Evolutionary conservation across 2,797 vertebrate species (phyloP), one percentile per base, ranked within the genome.

Genomic region (Etheostoma nigrum): DNA sequence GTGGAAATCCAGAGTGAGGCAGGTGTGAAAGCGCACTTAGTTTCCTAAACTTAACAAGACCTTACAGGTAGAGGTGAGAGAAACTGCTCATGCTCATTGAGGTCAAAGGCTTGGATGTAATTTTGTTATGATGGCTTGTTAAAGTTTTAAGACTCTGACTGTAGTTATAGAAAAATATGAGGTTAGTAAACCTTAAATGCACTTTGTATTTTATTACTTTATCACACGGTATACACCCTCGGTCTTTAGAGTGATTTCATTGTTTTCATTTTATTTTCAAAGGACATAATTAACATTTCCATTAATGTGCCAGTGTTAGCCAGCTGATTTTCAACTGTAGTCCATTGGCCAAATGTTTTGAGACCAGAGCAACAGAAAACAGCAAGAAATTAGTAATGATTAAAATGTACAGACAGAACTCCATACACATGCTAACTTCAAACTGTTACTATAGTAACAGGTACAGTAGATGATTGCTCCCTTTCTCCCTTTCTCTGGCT

Each of bases 361-460:
- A 33, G 33, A 33, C 33, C 33, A 33, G 33, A 33, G 33, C 33
- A 33, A 33, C 33, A 33, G 7, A 33, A 33, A 33, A 33, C 33
- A 8, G 33, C 33, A 33, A 33, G 33, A 33, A 1, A 33, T 33
- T 7, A 33, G 33, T 33, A 33, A 6, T 8, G 33, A 33, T 33
- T 36, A 36, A 9, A 36, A 9, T 36, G 8, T 10, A 40, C 36
- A 11, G 36, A 40, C 10, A 40, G 36, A 40, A 1, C 10, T 40
- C 36, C 11, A 11, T 40, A 53, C 57, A 51, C 4, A 4, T 30
- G 25, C 13, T 57, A 48, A 59, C 23, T 7, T 33, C 23, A 57
- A 36, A 7, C 33, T 25, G 33, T 76, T 59, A 42, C 72, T 19
- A 40, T 60, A 27, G 67, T 40, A 68, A 75, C 59, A 49, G 63